A percentile compares a stretch with the other conserved stretches of the same genome.
phyloP scores from a whole-genome alignment of 2,888 invertebrate species.

The Papilio demoleus region DNA sequence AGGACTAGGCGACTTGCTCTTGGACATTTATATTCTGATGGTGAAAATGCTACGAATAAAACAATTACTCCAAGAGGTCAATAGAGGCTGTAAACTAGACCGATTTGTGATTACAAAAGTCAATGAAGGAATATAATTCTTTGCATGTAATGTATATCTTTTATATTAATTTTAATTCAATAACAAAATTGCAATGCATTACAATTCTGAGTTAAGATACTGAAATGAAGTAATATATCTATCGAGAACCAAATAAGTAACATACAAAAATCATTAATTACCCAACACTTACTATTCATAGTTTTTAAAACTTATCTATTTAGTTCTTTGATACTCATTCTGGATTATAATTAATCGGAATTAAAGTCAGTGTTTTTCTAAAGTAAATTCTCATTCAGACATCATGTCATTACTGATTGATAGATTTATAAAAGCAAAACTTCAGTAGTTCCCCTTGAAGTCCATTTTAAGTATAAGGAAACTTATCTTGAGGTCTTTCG shows the following conservation, averaged over 20 bases:
- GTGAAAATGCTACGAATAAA: slow-evolving; percentile 31
- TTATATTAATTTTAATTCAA: background rate
- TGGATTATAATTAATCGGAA: too few species aligned
- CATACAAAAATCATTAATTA: too few species aligned
- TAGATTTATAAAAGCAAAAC: slow-evolving; percentile 2
- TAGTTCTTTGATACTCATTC: too few species aligned
- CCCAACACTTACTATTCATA: too few species aligned
- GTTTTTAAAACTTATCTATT: too few species aligned
- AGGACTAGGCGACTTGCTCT: background rate
- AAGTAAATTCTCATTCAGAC: too few species aligned
- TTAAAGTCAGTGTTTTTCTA: too few species aligned
- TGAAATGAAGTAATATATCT: too few species aligned
- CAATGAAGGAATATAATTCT: background rate
- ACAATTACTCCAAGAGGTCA: slow-evolving; percentile 27
- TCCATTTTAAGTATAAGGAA: slow-evolving; percentile 30
- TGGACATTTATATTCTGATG: slow-evolving; percentile 30
- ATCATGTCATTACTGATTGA: background rate
- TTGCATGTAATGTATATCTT: background rate
- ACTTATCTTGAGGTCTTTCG: slow-evolving; percentile 1
- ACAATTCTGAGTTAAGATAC: too few species aligned
- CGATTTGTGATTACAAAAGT: slow-evolving; percentile 7
- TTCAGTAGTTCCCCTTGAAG: slow-evolving; percentile 8
- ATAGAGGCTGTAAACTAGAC: background rate
- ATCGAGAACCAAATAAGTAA: too few species aligned
- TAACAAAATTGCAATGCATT: background rate